These are phyloP conservation scores for Limnephilus rhombicus DNA, from an alignment of 2,888 invertebrate species.

Conservation along the genomic window DNA sequence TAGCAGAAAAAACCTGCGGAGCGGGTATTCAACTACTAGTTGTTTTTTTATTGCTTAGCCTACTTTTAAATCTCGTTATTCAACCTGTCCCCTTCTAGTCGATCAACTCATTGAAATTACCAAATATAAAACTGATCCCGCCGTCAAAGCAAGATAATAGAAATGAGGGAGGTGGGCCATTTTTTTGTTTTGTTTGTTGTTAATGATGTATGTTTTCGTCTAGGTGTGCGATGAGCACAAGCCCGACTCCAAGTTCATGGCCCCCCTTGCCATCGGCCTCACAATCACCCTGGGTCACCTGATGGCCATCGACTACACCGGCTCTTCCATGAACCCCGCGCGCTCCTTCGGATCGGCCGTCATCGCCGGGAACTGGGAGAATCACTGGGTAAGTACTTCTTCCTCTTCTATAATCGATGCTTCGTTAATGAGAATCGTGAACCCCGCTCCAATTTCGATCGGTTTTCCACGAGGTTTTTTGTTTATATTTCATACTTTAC, in stretches of 20 bases:
- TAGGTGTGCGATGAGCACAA: constrained; percentile 85
- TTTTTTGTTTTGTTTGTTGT: background rate
- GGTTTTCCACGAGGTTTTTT: no score
- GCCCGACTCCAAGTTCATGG: constrained; percentile 88
- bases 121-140: background rate
- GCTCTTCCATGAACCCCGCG: constrained; percentile 96
- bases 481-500: no score
- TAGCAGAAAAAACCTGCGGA: no score
- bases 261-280: constrained; percentile 92
- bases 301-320: constrained; percentile 90
- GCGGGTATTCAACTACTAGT: no score
- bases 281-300: constrained; percentile 91
- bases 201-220: background rate
- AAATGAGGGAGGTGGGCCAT: no score
- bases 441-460: no score
- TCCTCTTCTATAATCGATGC: no score
- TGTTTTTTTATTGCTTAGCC: no score
- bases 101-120: background rate
- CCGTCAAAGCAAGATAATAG: no score
- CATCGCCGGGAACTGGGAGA: constrained; percentile 83
- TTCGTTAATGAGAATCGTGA: background rate
- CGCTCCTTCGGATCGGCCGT: constrained; percentile 92
- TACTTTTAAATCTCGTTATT: no score
- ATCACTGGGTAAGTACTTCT: constrained; percentile 86
- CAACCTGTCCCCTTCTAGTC: no score